Conservation (phyloP, 2,113 vertebrate genomes). For the Sinocyclocheilus rhinocerous region DNA sequence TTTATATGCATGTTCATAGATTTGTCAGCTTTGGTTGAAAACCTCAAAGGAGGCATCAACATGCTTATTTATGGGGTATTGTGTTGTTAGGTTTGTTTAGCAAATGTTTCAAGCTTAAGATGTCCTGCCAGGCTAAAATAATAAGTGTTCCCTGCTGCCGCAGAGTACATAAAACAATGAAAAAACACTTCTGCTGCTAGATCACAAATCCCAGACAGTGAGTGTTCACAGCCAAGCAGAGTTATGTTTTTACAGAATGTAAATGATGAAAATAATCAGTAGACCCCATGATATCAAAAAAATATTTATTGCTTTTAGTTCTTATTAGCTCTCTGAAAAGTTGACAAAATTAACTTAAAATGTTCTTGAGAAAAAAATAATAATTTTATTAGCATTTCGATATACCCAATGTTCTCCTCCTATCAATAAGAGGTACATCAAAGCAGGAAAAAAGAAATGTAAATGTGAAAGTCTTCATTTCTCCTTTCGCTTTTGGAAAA, state of each 20-base stretch:
- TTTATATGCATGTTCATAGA: too few relatives aligned
- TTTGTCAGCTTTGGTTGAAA: background rate
- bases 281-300: background rate
- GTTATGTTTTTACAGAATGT: background rate
- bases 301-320: background rate
- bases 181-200: constrained; percentile 9
- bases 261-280: background rate
- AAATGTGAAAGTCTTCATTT: too few relatives aligned
- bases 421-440: background rate
- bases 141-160: background rate
- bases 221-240: background rate
- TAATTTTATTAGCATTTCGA: too few relatives aligned
- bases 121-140: background rate
- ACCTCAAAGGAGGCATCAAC: background rate
- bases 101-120: background rate
- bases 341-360: too few relatives aligned
- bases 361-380: too few relatives aligned
- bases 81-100: background rate
- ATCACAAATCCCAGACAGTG: background rate
- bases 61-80: too few relatives aligned
- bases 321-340: background rate
- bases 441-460: background rate
- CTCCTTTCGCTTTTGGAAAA: too few relatives aligned
- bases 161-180: background rate
- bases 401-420: background rate